Conservation (phyloP, 2,888 invertebrate genomes). For the Thelaira solivaga region DNA sequence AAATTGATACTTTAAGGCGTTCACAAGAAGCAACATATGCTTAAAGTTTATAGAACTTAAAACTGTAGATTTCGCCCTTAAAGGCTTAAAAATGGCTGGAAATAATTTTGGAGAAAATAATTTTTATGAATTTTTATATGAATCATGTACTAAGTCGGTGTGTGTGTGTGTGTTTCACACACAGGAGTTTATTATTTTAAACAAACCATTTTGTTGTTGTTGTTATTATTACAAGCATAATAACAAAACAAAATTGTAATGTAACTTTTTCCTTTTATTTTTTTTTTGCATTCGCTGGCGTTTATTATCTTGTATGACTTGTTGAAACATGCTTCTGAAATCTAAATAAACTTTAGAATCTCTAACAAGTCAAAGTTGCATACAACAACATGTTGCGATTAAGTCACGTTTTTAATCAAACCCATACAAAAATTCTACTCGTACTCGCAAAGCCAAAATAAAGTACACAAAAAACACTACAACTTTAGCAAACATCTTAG, state of each 20-base stretch:
- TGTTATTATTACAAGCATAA: conserved; percentile 22
- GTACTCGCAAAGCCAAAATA: too few species aligned
- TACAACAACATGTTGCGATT: conserved; percentile 65
- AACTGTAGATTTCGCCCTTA: conserved; percentile 10
- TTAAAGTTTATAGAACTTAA: background rate
- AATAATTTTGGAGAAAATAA: conserved; percentile 15
- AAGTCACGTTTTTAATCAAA: conserved; percentile 77
- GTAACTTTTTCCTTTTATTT: too few species aligned
- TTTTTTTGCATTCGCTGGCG: conserved; percentile 35
- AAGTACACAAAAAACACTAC: background rate
- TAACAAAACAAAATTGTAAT: too few species aligned
- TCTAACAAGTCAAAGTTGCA: conserved; percentile 35
- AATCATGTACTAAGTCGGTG: too few species aligned
- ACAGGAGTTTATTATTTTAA: too few species aligned
- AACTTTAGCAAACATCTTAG: conserved; percentile 47
- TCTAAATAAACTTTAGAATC: conserved; percentile 6
- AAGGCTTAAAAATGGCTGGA: conserved; percentile 1
- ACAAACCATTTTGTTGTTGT: background rate
- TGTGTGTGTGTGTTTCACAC: too few species aligned
- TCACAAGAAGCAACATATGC: background rate
- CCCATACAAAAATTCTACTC: conserved; percentile 23
- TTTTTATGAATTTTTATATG: background rate
- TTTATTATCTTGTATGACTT: conserved; percentile 27
- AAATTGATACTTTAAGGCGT: background rate
- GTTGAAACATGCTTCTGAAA: conserved; percentile 27